Evolutionary conservation across 1,140 invertebrate species (phyloP), one percentile per base, ranked within the genome.

Genomic region (Heliconius nattereri): DNA sequence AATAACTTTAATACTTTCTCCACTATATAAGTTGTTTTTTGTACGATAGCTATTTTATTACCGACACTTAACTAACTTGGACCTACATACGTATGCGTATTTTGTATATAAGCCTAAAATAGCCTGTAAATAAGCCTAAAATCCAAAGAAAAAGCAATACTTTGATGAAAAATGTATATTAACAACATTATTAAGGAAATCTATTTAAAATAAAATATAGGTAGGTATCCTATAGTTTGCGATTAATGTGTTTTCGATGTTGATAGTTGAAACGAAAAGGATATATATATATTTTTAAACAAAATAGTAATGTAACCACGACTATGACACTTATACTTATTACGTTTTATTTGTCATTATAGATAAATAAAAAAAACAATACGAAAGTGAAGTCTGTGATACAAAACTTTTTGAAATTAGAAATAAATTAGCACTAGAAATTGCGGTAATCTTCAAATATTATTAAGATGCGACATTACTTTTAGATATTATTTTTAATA

Each of bases 11-110:
- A 82, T 66, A 85, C 87, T 73, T 94, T 92, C 84, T 90, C 88
- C 54, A 93, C 91, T 73, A 77, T 92, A 75, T 93, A 88, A 85
- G 75, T 66, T 57, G 70, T 73, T 19, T n/a, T 71, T 40, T 80
- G 20, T 57, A 37, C 57, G 57, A 45, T 70, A 71, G 26, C 32
- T 9, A 26, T 13, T 66, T 66, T 66, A 1, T 29, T 26, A 66
- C 23, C 26, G 60, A 66, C 29, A 66, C 60, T 66, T 66, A 66
- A 66, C 11, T 66, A 26, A 66, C 13, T 66, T 66, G 3, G 29
- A 26, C 26, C 13, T 57, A 57, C 49, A 57, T 23, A 11, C 8
- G 20, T 57, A 57, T 57, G 54, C 20, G n/a, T 57, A 57, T 57
- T 57, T 23, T 29, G 60, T 29, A 13, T n/a, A n/a, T n/a, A n/a